Percentiles rank a stretch among this genome's conserved stretches.
These are phyloP conservation scores for Cerceris rybyensis DNA, from an alignment of 2,888 invertebrate species.

Conservation along the genomic window DNA sequence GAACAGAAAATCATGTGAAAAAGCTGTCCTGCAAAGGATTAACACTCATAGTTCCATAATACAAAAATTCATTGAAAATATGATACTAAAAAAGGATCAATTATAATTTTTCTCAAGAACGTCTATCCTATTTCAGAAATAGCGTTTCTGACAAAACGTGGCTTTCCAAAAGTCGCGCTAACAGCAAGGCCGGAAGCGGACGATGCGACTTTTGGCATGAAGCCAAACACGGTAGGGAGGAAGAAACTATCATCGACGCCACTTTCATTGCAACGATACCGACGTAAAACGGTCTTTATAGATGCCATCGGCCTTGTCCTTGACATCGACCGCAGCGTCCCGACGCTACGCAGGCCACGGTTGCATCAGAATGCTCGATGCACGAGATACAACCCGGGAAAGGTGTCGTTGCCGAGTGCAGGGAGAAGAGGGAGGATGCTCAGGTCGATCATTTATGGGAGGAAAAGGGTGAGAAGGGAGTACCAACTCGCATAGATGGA, in stretches of 20 bases:
- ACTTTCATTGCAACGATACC: conserved; percentile 54
- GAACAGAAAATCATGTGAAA: too few relatives aligned
- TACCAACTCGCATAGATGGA: conserved; percentile 10
- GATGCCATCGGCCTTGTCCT: conserved; percentile 75
- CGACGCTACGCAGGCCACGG: conserved; percentile 76
- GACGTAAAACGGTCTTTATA: conserved; percentile 56
- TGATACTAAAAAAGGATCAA: too few relatives aligned
- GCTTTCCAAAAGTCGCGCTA: not conserved
- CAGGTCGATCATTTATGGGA: conserved; percentile 13
- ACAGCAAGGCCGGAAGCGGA: not conserved
- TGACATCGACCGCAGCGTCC: conserved; percentile 79
- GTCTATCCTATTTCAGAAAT: too few relatives aligned
- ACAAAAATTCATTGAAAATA: too few relatives aligned
- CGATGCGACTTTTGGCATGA: conserved; percentile 50
- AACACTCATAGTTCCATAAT: too few relatives aligned
- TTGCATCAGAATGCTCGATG: conserved; percentile 77
- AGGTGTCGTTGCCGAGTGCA: conserved; percentile 25
- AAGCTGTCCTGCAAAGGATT: too few relatives aligned
- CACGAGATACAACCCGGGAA: conserved; percentile 42
- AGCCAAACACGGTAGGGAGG: conserved; percentile 27
- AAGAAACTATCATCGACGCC: conserved; percentile 44
- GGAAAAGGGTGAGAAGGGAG: conserved; percentile 4
- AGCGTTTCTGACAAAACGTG: not conserved
- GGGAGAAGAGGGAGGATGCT: conserved; percentile 7
- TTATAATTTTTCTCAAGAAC: too few relatives aligned